These are phyloP conservation scores for Apostichopus leukothele DNA, from an alignment of 53 echinoderm and acorn worm species.

Conservation along the genomic window DNA sequence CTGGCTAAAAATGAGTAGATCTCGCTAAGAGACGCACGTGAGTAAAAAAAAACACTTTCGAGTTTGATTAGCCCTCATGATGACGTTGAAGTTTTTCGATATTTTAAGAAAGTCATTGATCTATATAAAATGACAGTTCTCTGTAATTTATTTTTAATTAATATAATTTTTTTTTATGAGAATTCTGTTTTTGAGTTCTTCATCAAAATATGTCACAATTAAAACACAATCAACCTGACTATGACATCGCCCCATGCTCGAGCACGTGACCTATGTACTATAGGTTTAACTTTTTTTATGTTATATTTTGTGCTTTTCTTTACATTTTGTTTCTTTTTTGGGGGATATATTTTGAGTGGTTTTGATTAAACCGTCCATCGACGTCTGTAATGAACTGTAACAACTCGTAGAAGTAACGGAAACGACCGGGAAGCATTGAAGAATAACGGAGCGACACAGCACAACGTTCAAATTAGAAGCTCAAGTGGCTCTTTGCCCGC, in stretches of 20 bases:
- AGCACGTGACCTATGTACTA: not conserved
- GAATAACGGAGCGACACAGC: not conserved
- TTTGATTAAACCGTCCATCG: not conserved
- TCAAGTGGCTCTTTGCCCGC: not conserved
- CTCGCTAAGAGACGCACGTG: not conserved
- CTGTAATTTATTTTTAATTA: no score
- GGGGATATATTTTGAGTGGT: not conserved
- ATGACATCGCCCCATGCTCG: not conserved
- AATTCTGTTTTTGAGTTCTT: no score
- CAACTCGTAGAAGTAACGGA: not conserved
- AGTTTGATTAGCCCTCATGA: not conserved
- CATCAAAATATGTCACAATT: no score
- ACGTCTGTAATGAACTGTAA: not conserved
- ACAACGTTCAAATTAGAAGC: not conserved
- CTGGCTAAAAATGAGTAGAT: not conserved
- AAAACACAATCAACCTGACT: not conserved
- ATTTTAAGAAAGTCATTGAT: no score
- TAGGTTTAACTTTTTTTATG: not conserved
- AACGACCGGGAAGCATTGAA: not conserved
- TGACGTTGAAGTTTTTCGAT: no score
- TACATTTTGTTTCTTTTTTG: not conserved
- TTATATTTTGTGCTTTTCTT: not conserved
- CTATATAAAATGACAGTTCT: no score
- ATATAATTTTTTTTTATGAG: no score
- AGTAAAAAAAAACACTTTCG: not conserved